Evolutionary conservation across 2,888 invertebrate species (phyloP).

Genomic region (Ctena decussata): DNA sequence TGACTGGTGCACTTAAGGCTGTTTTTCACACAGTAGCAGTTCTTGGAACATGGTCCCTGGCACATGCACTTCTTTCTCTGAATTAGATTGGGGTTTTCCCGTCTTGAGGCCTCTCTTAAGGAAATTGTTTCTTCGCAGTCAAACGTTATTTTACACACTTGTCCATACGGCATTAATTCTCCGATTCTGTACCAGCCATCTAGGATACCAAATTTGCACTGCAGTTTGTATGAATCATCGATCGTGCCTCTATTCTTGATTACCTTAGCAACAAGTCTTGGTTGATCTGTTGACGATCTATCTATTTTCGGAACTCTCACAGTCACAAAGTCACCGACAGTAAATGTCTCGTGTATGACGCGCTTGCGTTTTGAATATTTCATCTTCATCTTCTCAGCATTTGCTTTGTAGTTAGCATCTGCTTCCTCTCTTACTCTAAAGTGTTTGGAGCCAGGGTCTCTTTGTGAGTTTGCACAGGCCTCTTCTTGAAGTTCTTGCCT

Average conservation of each 20-base stretch:
- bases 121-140: not conserved
- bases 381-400: not conserved
- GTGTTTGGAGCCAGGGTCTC: not conserved
- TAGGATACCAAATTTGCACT: not conserved
- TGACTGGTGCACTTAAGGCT: slow-evolving; percentile 3
- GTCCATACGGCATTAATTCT: not conserved
- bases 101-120: not conserved
- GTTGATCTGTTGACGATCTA: not conserved
- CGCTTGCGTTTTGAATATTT: not conserved
- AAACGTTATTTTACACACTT: not conserved
- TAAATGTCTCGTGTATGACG: not conserved
- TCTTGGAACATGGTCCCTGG: not conserved
- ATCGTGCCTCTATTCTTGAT: not conserved
- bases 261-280: not conserved
- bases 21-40: slow-evolving; percentile 9
- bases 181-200: not conserved
- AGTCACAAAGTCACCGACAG: not conserved
- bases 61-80: slow-evolving; percentile 16
- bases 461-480: no score
- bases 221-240: not conserved
- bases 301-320: not conserved
- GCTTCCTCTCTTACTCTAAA: not conserved
- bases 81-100: not conserved
- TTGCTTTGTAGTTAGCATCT: not conserved
- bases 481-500: not conserved